phyloP scores from a whole-genome alignment of 2,113 vertebrate species.

The Charadrius vociferus region DNA sequence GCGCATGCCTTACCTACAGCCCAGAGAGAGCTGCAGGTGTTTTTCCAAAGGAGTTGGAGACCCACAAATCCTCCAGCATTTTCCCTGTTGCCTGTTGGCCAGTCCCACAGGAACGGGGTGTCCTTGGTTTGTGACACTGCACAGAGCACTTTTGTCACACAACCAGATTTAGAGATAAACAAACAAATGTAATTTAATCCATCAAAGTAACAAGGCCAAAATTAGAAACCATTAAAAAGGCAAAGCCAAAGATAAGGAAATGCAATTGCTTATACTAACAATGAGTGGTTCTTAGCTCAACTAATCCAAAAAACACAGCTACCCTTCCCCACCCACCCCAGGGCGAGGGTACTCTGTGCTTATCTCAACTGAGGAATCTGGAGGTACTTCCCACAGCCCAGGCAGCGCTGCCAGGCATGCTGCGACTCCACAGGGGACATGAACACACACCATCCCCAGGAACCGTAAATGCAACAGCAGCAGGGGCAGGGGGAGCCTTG shows the following conservation, averaged over 20 bases:
- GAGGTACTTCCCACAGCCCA: neutral
- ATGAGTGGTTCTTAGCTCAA: neutral
- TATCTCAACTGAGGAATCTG: neutral
- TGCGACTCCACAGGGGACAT: accelerated
- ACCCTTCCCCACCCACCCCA: neutral
- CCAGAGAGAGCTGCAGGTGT: neutral
- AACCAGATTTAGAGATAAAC: neutral
- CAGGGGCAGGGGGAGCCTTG: neutral
- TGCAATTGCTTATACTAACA: neutral
- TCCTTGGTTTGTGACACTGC: neutral
- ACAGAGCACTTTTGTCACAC: neutral
- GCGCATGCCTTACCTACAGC: neutral
- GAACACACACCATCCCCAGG: accelerated
- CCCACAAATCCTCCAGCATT: neutral
- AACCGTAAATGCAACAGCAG: neutral
- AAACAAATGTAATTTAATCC: neutral
- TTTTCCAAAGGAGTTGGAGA: neutral
- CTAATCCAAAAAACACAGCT: neutral
- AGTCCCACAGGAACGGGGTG: neutral
- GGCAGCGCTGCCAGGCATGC: neutral
- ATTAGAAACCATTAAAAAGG: neutral
- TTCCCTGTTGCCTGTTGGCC: neutral
- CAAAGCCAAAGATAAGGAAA: neutral
- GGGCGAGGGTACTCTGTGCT: neutral
- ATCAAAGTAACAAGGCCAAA: neutral